These are phyloP conservation scores for Orthosia cruda DNA, from an alignment of 2,888 invertebrate genomes.

Conservation along the genomic window DNA sequence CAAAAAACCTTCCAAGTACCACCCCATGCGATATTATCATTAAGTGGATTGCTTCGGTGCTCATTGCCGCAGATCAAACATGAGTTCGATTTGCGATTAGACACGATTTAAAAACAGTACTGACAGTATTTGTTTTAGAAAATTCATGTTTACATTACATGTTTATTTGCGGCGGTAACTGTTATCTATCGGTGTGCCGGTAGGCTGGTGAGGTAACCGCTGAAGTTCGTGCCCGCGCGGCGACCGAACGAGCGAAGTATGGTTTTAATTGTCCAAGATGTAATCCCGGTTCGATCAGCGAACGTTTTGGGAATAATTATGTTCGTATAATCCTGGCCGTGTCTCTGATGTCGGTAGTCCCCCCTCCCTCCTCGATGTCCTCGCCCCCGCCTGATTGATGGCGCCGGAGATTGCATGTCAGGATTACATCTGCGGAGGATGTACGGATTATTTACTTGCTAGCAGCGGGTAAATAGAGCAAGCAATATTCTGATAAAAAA, in stretches of 20 bases:
- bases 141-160: conserved; percentile 64
- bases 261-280: conserved; percentile 70
- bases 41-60: conserved; percentile 45
- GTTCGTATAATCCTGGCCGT: conserved; percentile 73
- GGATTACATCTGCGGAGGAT: conserved; percentile 90
- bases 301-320: conserved; percentile 78
- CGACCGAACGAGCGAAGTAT: conserved; percentile 51
- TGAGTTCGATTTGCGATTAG: conserved; percentile 50
- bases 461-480: conserved; percentile 82
- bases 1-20: conserved; percentile 63
- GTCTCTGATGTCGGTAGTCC: conserved; percentile 66
- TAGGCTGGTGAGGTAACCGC: conserved; percentile 58
- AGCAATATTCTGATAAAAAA: conserved; percentile 79
- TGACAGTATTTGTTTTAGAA: conserved; percentile 48
- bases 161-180: conserved; percentile 55
- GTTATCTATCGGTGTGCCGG: conserved; percentile 43
- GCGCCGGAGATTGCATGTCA: conserved; percentile 90
- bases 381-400: conserved; percentile 84
- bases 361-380: conserved; percentile 52
- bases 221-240: conserved; percentile 59
- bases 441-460: conserved; percentile 89
- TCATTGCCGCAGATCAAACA: conserved; percentile 47
- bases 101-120: conserved; percentile 51
- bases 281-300: conserved; percentile 69
- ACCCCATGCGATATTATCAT: conserved; percentile 57